Percentiles rank a stretch among this genome's conserved stretches.
Evolutionary conservation across 2,888 invertebrate species (phyloP).

Genomic region (Lasioglossum figueresi): DNA sequence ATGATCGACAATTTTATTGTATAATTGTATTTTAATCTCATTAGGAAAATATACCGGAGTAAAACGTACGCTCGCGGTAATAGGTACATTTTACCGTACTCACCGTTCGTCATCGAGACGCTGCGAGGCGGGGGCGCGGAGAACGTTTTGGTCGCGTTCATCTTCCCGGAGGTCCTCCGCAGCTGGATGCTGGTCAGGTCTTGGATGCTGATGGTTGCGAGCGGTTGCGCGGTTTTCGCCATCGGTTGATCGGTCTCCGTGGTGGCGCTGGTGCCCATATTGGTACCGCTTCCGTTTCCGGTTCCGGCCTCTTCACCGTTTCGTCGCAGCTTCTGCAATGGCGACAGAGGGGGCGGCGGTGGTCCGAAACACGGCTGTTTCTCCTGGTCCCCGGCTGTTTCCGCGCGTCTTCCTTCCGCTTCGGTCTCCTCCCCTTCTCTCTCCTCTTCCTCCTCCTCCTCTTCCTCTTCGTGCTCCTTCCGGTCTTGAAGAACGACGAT

Average conservation of each 20-base stretch:
- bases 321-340: slow-evolving; percentile 67
- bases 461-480: slow-evolving; percentile 20
- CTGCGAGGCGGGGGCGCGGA: slow-evolving; percentile 92
- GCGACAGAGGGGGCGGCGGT: slow-evolving; percentile 79
- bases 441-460: slow-evolving; percentile 53
- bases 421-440: slow-evolving; percentile 54
- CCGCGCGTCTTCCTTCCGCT: slow-evolving; percentile 11
- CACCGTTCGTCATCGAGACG: slow-evolving; percentile 87
- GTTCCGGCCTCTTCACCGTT: slow-evolving; percentile 14
- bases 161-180: slow-evolving; percentile 89
- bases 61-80: no score
- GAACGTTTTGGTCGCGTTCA: slow-evolving; percentile 91
- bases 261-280: slow-evolving; percentile 78
- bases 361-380: slow-evolving; percentile 82
- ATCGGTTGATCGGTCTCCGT: slow-evolving; percentile 81
- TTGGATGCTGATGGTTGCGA: slow-evolving; percentile 94
- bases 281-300: slow-evolving; percentile 44
- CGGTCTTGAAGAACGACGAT: slow-evolving; percentile 16
- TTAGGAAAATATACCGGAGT: no score
- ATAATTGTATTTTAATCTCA: no score
- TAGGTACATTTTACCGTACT: neutral
- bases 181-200: slow-evolving; percentile 93
- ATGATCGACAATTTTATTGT: no score
- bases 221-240: slow-evolving; percentile 88
- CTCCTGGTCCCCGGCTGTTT: slow-evolving; percentile 53